Conservation (phyloP, 2,113 vertebrate genomes). For the Aviceda subcristata region DNA sequence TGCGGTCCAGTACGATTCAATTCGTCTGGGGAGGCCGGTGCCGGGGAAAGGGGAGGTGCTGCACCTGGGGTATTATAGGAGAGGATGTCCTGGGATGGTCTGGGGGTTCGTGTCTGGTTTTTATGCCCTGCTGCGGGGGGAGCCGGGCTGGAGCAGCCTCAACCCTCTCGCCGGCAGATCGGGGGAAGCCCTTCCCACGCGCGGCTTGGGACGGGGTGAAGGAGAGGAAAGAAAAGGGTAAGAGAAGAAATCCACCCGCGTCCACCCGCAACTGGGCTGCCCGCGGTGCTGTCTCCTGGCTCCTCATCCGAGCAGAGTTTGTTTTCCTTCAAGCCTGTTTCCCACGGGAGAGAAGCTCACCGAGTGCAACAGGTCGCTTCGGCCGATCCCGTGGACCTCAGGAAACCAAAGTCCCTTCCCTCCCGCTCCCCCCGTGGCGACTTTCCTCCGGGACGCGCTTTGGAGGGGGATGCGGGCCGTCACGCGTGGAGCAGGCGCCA, state of each 20-base stretch:
- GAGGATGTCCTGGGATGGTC: not conserved
- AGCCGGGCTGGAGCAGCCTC: not conserved
- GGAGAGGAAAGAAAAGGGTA: no score
- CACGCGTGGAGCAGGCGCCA: not conserved
- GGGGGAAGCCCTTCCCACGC: not conserved
- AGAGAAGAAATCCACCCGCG: not conserved
- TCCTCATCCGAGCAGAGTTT: not conserved
- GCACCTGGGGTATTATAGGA: not conserved
- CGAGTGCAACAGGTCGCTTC: not conserved
- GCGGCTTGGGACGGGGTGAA: not conserved
- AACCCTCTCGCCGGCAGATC: not conserved
- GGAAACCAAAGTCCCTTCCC: rapidly evolving
- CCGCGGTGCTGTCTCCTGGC: not conserved
- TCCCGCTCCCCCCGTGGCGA: no score
- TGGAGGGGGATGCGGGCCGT: not conserved
- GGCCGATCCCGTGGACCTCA: not conserved
- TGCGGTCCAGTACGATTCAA: not conserved
- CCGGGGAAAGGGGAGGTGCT: not conserved
- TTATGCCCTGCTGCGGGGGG: not conserved
- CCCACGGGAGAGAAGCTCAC: not conserved
- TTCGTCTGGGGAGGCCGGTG: not conserved
- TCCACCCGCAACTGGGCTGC: not conserved
- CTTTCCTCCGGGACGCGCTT: not conserved
- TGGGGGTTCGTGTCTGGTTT: not conserved
- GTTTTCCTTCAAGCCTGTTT: not conserved